Evolutionary conservation across 2,888 invertebrate genomes (phyloP), one percentile per base, ranked within the genome.

Genomic region (Andrena haemorrhoa): DNA sequence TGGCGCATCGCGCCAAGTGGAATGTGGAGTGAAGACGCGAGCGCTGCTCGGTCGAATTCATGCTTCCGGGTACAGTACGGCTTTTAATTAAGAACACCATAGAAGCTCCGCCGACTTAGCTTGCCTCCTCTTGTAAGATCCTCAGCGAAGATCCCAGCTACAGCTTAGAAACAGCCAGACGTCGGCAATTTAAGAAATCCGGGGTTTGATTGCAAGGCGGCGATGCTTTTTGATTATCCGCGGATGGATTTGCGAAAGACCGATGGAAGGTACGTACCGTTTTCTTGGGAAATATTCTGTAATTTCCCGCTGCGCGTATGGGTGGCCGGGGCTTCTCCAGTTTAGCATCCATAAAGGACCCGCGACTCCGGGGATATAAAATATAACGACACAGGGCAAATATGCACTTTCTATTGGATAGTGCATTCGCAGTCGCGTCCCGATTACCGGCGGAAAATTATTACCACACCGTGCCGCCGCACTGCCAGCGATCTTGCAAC

Each of bases 391-490:
- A 53, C 33, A 29, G 69, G 61, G 47, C 74, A 87, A 75, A 82
- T 79, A 83, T 78, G 75, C 86, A 61, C 88, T 86, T 84, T 87
- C 88, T 88, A 86, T 84, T 85, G 78, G 65, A 72, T 71, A 61
- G 61, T 65, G 63, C 69, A 79, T 82, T 83, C 64, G 77, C 86
- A 86, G 82, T 82, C 80, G 78, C 83, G 88, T 85, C 85, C 86
- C 83, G 88, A 88, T 80, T 88, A 84, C 84, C 71, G 70, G 68
- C 82, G 79, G 86, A 85, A 88, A 88, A 88, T 88, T 78, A 83
- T 88, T 88, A 73, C 88, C 68, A 83, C 88, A 88, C 26, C 71
- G 51, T 41, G 63, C 64, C 35, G 64, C 65, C 35, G 64, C 61
- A 69, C 56, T 81, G 69, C 79, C 75, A 77, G 63, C 79, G 49